Evolutionary conservation across 2,113 vertebrate species (phyloP).

Genomic region (Scopus umbretta): DNA sequence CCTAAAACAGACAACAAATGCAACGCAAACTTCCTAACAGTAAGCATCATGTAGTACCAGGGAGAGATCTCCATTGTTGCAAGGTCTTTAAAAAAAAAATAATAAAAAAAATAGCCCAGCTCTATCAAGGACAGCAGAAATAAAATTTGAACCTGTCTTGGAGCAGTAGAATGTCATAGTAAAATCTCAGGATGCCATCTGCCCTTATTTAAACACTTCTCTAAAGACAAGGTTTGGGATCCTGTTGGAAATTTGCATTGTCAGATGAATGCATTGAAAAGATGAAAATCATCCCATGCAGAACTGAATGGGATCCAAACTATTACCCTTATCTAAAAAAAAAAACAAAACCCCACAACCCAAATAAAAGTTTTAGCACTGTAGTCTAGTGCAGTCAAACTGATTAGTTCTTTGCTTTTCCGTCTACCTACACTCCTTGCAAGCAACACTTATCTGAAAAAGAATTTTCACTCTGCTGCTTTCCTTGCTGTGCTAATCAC

Average conservation of each 20-base stretch:
- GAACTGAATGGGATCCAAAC: background rate
- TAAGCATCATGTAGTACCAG: background rate
- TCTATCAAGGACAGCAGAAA: background rate
- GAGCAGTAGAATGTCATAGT: background rate
- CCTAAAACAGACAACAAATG: background rate
- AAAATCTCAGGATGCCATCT: background rate
- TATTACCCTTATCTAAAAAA: background rate
- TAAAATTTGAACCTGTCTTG: background rate
- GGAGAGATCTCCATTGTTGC: background rate
- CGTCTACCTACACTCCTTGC: background rate
- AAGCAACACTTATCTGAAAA: background rate
- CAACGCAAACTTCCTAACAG: background rate
- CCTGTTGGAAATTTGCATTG: background rate
- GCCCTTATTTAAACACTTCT: background rate
- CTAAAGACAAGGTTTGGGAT: background rate
- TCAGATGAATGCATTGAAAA: background rate
- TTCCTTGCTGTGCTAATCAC: conserved; percentile 63
- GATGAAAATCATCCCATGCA: background rate
- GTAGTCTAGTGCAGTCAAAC: background rate
- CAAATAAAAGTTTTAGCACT: background rate
- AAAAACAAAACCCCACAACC: background rate
- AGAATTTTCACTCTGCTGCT: conserved; percentile 39
- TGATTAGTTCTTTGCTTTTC: background rate
- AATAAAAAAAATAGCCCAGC: background rate
- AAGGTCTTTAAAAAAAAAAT: background rate